Conservation (phyloP, 2,888 invertebrate species). For the Drosophila trichaetosa region DNA sequence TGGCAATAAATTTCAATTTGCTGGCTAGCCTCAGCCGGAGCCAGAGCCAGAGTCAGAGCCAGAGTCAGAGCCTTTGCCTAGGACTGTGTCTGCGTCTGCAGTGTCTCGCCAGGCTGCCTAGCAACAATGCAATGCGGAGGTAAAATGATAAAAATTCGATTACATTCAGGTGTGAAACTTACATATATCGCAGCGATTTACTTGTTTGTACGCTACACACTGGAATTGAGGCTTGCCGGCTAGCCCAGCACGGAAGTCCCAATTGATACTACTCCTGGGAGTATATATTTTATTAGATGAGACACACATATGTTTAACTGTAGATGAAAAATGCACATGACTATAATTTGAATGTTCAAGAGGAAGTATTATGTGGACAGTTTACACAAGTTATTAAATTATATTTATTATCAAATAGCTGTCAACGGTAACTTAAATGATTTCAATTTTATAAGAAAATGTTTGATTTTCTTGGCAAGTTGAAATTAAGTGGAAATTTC, state of each 20-base stretch:
- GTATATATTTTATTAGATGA: constrained; percentile 12
- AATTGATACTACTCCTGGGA: constrained; percentile 22
- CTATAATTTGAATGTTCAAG: not conserved
- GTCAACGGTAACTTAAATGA: not conserved
- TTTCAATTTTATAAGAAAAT: constrained; percentile 3
- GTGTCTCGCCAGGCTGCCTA: constrained; percentile 60
- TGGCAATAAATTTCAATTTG: constrained; percentile 83
- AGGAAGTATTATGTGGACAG: not conserved
- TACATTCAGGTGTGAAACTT: constrained; percentile 84
- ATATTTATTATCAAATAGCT: not conserved
- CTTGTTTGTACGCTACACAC: constrained; percentile 71
- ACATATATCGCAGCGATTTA: constrained; percentile 73
- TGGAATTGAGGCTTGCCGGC: constrained; percentile 41
- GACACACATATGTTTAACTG: not conserved
- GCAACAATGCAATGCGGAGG: constrained; percentile 81
- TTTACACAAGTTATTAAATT: not conserved
- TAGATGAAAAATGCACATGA: not conserved
- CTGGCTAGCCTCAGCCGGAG: constrained; percentile 60
- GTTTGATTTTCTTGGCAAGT: not conserved
- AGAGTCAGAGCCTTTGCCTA: constrained; percentile 9
- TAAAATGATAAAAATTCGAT: constrained; percentile 82
- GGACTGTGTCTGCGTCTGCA: constrained; percentile 14
- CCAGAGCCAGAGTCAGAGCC: constrained; percentile 17
- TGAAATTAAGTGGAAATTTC: constrained; percentile 21
- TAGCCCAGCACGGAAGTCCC: constrained; percentile 15